Base-by-base conservation (phyloP, 2,797 vertebrate genomes). In the Sitta carolinensis region DNA sequence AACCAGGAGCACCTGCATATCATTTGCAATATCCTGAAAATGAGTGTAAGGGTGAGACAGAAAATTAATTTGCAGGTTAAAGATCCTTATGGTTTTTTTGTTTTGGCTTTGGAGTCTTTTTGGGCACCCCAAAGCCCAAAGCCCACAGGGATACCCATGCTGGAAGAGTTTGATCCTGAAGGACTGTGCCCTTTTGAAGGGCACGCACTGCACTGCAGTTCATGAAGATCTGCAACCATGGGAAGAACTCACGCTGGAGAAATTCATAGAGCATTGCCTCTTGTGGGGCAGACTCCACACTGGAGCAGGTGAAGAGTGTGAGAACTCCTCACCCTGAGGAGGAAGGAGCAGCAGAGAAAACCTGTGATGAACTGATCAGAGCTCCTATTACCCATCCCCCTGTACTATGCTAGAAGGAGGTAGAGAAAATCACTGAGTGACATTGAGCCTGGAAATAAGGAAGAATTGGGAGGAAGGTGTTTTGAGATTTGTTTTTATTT, bases 291-390 rank as follows among this genome's bases (percentile, higher is more conserved):
- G 9, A 54, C 5, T 7, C 34, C 34, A 67, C 1, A 1, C 3
- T 30, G 63, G 18, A 78, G 2, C 10, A 62, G 17, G 5, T 10
- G 13, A 43, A 13, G 26, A 13, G 15, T 3, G 5, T 29, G 58
- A 22, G n/a, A 10, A 38, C 3, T 36, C 3, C 5, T 47, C 10
- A 26, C 5, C 4, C 2, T 16, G 48, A 23, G 30, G 11, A 77
- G 18, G 43, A 58, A 62, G 23, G 4, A 51, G 10, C 0, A 2
- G 7, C 8, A 76, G 29, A 66, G 11, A 48, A 19, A 73, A 52
- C 0, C 0, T 30, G 3, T 69, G 16, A 62, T 21, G 16, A 62
- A 26, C 9, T 9, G 6, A 43, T 4, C 7, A 3, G 15, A 73
- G 17, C 4, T 2, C 3, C 5, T 8, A 1, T 67, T 61, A 17